Conservation (phyloP, 2,113 vertebrate genomes). For the Melanerpes aurifrons region DNA sequence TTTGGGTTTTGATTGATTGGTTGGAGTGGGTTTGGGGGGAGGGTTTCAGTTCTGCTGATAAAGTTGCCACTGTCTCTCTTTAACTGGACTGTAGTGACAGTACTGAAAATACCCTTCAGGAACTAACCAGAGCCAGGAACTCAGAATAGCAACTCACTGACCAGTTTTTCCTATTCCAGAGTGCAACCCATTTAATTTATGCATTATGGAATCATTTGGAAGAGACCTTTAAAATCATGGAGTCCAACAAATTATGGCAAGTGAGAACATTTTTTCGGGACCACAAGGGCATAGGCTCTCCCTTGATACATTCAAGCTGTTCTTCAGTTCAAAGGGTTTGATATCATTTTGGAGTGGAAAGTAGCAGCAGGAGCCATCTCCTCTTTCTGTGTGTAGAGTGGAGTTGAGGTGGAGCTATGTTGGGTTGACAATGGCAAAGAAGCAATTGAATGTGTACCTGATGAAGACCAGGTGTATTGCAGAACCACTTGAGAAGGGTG, state of each 20-base stretch:
- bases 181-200: not conserved
- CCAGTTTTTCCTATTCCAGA: not conserved
- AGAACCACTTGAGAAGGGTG: not conserved
- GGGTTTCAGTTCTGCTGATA: not conserved
- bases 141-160: not conserved
- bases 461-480: not conserved
- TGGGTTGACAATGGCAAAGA: not conserved
- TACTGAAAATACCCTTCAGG: not conserved
- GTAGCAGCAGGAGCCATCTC: not conserved
- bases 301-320: not conserved
- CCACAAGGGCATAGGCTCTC: too few relatives aligned
- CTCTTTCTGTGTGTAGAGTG: fast-evolving
- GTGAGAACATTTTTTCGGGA: not conserved
- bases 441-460: not conserved
- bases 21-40: too few relatives aligned
- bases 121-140: not conserved
- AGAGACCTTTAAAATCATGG: not conserved
- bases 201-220: too few relatives aligned
- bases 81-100: not conserved
- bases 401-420: not conserved
- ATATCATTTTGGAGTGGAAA: not conserved
- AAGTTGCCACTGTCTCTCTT: slow-evolving; percentile 2
- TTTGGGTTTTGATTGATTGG: too few relatives aligned
- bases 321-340: not conserved
- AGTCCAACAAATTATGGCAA: not conserved